A percentile compares a stretch with the other conserved stretches of the same genome.
These are phyloP conservation scores for Rhodinocichla rosea DNA, from an alignment of 2,113 vertebrate genomes.

Conservation along the genomic window DNA sequence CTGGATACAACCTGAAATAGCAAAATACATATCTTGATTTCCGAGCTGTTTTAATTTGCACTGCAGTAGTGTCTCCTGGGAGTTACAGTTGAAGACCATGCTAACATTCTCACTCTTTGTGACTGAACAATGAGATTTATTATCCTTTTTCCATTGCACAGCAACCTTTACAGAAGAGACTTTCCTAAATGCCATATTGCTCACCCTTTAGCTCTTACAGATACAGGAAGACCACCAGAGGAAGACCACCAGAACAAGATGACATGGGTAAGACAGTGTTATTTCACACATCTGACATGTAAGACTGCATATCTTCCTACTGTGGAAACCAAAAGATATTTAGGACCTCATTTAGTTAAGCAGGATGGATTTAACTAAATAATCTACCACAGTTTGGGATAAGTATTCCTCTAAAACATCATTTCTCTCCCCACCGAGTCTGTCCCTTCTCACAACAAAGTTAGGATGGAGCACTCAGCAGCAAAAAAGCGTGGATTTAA, in stretches of 20 bases:
- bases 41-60: not conserved
- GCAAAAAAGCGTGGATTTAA: constrained; percentile 32
- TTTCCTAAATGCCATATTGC: not conserved
- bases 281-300: not conserved
- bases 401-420: not conserved
- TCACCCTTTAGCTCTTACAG: not conserved
- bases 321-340: not conserved
- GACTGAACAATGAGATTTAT: not conserved
- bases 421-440: not conserved
- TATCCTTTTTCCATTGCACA: not conserved
- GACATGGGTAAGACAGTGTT: not conserved
- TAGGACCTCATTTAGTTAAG: not conserved
- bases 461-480: not conserved
- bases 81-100: not conserved
- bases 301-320: not conserved
- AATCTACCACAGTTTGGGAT: not conserved
- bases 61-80: not conserved
- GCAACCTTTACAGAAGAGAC: not conserved
- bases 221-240: not conserved
- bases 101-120: not conserved
- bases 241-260: not conserved
- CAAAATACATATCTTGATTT: not conserved
- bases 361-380: not conserved
- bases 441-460: not conserved
- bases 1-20: not conserved